Percentiles rank a stretch among this genome's conserved stretches.
These are phyloP conservation scores for Dicrurus megarhynchus DNA, from an alignment of 2,113 vertebrate genomes.

Conservation along the genomic window DNA sequence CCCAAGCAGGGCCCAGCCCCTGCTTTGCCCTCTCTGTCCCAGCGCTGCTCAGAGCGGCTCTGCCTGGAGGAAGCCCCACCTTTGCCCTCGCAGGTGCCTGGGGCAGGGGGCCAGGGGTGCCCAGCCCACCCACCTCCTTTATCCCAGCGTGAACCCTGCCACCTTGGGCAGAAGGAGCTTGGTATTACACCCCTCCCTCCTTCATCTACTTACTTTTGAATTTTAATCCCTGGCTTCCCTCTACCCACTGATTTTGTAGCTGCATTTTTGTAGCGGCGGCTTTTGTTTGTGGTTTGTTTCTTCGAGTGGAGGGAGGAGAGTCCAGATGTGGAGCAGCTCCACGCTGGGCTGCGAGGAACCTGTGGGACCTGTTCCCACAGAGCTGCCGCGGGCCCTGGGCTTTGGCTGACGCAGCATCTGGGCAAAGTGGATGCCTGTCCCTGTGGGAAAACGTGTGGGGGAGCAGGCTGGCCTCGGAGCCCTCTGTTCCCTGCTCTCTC, in stretches of 20 bases:
- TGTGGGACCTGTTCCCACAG: background rate
- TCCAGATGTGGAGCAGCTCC: background rate
- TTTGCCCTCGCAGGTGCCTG: accelerated
- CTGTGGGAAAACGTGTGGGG: background rate
- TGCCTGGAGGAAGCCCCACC: background rate
- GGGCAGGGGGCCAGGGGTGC: background rate
- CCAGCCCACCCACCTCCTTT: background rate
- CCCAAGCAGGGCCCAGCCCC: too few species aligned
- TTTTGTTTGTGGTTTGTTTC: background rate
- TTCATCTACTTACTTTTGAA: background rate
- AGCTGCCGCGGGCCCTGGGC: background rate
- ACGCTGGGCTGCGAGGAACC: background rate
- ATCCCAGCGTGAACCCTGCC: background rate
- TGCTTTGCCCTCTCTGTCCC: background rate
- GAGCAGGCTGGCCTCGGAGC: background rate
- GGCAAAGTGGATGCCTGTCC: background rate
- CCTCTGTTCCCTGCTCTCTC: background rate
- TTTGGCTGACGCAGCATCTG: background rate
- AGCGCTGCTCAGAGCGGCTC: accelerated
- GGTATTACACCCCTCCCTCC: background rate
- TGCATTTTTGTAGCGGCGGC: accelerated
- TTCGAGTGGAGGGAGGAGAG: background rate
- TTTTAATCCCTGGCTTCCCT: background rate
- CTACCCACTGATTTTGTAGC: background rate
- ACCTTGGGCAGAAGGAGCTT: background rate